phyloP scores from a whole-genome alignment of 2,113 vertebrate genomes.

The Mormyrus iriodes region DNA sequence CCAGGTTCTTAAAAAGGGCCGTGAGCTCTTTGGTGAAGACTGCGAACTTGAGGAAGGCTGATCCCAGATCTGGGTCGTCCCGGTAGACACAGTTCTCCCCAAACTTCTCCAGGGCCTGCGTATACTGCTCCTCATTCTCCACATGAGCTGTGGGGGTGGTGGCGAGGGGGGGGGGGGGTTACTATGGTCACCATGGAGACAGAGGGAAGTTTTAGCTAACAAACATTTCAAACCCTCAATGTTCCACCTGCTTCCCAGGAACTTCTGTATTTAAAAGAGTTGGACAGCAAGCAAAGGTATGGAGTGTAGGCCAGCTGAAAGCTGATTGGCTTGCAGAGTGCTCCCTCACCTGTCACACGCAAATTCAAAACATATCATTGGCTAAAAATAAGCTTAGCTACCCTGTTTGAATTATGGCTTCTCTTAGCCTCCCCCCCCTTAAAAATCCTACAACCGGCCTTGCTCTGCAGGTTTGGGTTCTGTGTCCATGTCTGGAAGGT shows the following conservation, averaged over 20 bases:
- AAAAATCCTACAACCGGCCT: neutral
- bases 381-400: neutral
- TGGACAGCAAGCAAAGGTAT: neutral
- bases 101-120: constrained; percentile 96
- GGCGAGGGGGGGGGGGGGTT: neutral
- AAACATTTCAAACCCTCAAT: neutral
- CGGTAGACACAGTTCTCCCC: constrained; percentile 95
- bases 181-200: neutral
- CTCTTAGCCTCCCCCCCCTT: neutral
- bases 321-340: neutral
- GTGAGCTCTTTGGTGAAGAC: constrained; percentile 98
- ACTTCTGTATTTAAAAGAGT: neutral
- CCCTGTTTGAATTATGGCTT: neutral
- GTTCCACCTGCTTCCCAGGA: neutral
- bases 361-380: neutral
- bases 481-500: neutral
- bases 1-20: constrained; percentile 97
- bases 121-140: constrained; percentile 98
- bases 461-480: neutral
- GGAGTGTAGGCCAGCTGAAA: neutral
- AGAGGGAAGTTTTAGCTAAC: neutral
- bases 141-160: constrained; percentile 75
- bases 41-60: constrained; percentile 94
- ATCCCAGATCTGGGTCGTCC: constrained; percentile 94
- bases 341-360: neutral